Conservation (phyloP, 2,113 vertebrate genomes). For the Carlito syrichta region DNA sequence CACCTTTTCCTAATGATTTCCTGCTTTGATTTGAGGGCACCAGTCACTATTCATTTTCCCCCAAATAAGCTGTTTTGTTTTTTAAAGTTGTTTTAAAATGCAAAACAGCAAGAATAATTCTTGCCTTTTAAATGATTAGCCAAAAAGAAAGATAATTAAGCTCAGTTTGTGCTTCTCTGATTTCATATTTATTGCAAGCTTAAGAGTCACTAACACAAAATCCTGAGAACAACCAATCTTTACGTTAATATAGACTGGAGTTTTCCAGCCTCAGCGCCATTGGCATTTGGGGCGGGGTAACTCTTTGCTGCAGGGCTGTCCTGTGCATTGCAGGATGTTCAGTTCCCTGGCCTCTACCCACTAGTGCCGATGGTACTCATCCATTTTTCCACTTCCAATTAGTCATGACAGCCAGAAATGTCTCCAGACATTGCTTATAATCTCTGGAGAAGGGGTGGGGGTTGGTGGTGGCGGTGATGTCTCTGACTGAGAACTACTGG, state of each 20-base stretch:
- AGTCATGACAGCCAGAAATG: not conserved
- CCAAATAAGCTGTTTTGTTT: too few relatives aligned
- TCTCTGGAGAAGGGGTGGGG: not conserved
- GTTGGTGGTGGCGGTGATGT: not conserved
- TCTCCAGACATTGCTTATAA: not conserved
- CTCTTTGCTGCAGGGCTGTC: not conserved
- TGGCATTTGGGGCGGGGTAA: not conserved
- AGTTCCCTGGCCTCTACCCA: not conserved
- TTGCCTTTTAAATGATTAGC: constrained; percentile 35
- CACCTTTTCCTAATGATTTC: not conserved
- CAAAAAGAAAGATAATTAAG: not conserved
- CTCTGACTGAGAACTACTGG: not conserved
- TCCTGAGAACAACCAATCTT: not conserved
- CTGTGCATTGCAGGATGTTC: not conserved
- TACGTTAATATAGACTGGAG: not conserved
- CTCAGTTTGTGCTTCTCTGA: not conserved
- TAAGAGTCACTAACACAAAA: not conserved
- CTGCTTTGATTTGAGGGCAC: not conserved
- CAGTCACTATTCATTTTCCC: not conserved
- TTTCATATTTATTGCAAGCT: constrained; percentile 27
- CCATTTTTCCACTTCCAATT: rapidly evolving
- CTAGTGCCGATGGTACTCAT: not conserved
- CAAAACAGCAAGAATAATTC: constrained; percentile 7
- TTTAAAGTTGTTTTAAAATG: not conserved
- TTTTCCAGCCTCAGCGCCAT: not conserved